These are phyloP conservation scores for Tillus elongatus DNA, from an alignment of 2,888 invertebrate species.

Conservation along the genomic window DNA sequence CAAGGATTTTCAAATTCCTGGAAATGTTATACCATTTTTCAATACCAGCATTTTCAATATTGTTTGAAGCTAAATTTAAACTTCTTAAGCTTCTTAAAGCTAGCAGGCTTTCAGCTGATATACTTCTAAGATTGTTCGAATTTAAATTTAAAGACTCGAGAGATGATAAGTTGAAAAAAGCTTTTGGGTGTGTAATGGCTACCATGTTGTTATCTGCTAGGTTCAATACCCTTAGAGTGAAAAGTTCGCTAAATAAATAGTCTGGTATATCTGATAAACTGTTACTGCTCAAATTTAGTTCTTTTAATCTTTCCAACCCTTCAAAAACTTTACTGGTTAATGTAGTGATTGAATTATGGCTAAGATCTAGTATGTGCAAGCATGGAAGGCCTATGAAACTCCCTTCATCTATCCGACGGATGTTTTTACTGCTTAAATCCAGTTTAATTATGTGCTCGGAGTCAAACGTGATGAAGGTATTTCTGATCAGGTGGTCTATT, in stretches of 20 bases:
- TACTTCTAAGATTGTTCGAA: constrained; percentile 16
- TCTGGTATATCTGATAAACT: constrained; percentile 17
- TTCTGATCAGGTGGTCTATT: constrained; percentile 22
- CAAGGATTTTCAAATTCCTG: constrained; percentile 14
- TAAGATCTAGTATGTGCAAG: constrained; percentile 25
- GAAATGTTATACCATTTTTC: constrained; percentile 26
- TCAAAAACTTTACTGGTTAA: constrained; percentile 21
- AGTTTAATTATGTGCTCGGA: constrained; percentile 27
- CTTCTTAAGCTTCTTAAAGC: constrained; percentile 18
- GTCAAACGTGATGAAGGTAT: constrained; percentile 27
- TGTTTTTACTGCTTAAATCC: constrained; percentile 24
- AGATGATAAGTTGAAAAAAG: constrained; percentile 17
- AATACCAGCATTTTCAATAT: constrained; percentile 18
- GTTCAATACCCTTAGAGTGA: constrained; percentile 19
- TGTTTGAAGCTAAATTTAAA: constrained; percentile 25
- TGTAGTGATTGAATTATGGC: constrained; percentile 25
- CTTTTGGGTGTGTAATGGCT: constrained; percentile 12
- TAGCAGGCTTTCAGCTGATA: constrained; percentile 16
- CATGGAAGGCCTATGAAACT: constrained; percentile 30
- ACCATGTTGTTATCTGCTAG: constrained; percentile 20
- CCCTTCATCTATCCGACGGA: constrained; percentile 25
- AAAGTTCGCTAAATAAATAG: constrained; percentile 16
- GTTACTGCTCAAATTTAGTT: constrained; percentile 25
- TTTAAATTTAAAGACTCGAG: constrained; percentile 21
- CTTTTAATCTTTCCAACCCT: constrained; percentile 17